phyloP scores from a whole-genome alignment of 2,113 vertebrate genomes.

The Dasyornis broadbenti region DNA sequence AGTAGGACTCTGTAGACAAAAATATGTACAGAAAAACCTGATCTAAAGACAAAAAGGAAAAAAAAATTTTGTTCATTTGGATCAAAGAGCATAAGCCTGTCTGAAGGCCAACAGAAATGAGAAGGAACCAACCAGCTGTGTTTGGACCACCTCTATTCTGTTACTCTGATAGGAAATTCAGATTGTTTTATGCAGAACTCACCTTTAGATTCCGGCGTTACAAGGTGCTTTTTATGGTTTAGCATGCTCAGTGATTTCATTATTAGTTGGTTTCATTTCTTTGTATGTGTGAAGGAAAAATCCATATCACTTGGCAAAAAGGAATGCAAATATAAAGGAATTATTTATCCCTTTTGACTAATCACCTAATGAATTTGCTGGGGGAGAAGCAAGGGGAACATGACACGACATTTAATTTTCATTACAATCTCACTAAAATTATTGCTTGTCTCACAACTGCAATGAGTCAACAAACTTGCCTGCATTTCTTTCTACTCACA shows the following conservation, averaged over 20 bases:
- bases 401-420: not conserved
- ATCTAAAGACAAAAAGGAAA: not conserved
- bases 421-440: not conserved
- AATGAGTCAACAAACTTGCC: not conserved
- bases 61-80: not conserved
- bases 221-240: not conserved
- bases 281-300: not conserved
- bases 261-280: not conserved
- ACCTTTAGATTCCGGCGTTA: not conserved
- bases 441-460: not conserved
- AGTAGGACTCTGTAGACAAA: not conserved
- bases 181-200: not conserved
- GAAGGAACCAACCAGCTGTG: not conserved
- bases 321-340: not conserved
- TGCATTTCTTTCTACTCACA: not conserved
- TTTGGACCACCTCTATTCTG: not conserved
- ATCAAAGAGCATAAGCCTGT: not conserved
- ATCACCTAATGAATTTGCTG: not conserved
- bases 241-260: not conserved
- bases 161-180: not conserved
- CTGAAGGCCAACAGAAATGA: not conserved
- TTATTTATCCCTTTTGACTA: not conserved
- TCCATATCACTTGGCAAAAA: not conserved
- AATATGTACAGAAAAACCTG: not conserved
- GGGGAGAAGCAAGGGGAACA: fast-evolving